Evolutionary conservation across 2,888 invertebrate species (phyloP).

Genomic region (Hypomecis punctinalis): DNA sequence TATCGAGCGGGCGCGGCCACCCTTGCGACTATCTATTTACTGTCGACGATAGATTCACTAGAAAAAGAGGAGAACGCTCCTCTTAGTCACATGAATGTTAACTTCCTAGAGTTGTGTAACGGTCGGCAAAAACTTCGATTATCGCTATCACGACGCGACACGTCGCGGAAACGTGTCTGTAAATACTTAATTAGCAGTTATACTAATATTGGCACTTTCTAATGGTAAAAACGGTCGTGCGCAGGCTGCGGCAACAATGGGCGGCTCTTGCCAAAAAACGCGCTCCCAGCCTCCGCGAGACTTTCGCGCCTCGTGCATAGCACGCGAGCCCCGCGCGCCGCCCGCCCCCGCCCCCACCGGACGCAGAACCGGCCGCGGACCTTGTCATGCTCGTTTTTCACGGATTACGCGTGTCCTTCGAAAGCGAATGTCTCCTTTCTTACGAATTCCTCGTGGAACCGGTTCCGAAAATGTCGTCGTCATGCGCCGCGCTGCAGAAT

Average conservation of each 20-base stretch:
- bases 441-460: constrained; percentile 17
- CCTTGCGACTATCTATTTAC: not conserved
- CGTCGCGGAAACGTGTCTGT: constrained; percentile 46
- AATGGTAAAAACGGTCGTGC: constrained; percentile 48
- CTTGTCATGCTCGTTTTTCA: constrained; percentile 12
- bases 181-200: constrained; percentile 47
- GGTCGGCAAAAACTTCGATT: constrained; percentile 24
- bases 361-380: constrained; percentile 2
- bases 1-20: not conserved
- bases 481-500: not conserved
- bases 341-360: constrained; percentile 1
- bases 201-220: constrained; percentile 53
- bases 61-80: constrained; percentile 12
- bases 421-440: constrained; percentile 19
- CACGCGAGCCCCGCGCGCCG: constrained; percentile 13
- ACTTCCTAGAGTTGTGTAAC: constrained; percentile 22
- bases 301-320: constrained; percentile 20
- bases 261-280: constrained; percentile 52
- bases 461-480: not conserved
- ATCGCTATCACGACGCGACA: constrained; percentile 27
- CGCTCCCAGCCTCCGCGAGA: constrained; percentile 51
- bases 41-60: not conserved
- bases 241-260: constrained; percentile 37
- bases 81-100: constrained; percentile 6
- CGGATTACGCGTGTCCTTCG: constrained; percentile 27